Base-by-base conservation (phyloP, 2,797 vertebrate species). In the Phyllotis vaccarum region DNA sequence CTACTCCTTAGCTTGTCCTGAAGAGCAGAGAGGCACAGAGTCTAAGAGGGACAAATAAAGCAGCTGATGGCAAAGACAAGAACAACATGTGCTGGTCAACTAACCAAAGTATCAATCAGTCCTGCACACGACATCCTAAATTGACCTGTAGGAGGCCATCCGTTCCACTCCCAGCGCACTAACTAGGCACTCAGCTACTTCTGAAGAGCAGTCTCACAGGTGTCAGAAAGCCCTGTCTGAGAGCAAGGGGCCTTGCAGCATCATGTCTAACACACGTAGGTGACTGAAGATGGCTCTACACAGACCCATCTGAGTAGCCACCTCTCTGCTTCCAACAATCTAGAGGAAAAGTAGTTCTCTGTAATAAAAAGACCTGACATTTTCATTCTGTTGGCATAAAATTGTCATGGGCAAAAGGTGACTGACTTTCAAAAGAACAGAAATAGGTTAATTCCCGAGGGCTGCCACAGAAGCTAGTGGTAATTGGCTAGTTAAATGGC, bases 371-470 rank as follows among this genome's bases (percentile, higher is more conserved):
- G 86, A 91, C 56, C 64, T 95, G 95, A 95, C 91, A 96, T 96
- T 97, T 95, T 88, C 40, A 0, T 92, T 92, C 82, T 79, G 60
- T 87, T 91, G 94, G 43, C 80, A 88, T 81, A 72, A 56, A 97
- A 88, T 13, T 91, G 60, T 91, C 90, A 90, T 52, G 79, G 85
- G 85, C 75, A 96, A 93, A 94, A 95, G 93, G 94, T 86, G 79
- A 96, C 46, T 91, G 94, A 93, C 86, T 97, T 97, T 91, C 86
- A 93, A 88, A 58, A 90, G 94, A 93, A 94, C 11, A 3, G 52
- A 95, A 95, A 96, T 52, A 96, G 83, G 76, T 86, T 86, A 89
- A 95, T 92, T 93, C 79, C 43, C 81, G 97, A 93, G 49, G 82
- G 64, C 86, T 82, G 89, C 6, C 31, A 78, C 68, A 34, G 62